Conservation (phyloP, 2,113 vertebrate species). For the Halichoerus grypus region DNA sequence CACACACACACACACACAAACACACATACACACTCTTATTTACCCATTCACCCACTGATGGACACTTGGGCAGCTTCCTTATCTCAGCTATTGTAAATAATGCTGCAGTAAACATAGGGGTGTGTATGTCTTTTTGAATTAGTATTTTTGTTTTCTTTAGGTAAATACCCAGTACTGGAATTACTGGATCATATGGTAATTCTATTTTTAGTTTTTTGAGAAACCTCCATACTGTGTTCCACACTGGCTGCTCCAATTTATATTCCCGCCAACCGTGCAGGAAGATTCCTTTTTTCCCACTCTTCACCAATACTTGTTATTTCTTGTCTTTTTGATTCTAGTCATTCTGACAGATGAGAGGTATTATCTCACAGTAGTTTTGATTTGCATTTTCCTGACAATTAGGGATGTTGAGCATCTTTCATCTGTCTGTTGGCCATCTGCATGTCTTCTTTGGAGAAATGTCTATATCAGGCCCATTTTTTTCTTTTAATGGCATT, state of each 20-base stretch:
- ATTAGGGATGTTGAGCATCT: not conserved
- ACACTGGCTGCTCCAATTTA: not conserved
- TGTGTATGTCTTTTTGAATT: not conserved
- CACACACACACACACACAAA: not conserved
- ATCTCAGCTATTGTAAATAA: not conserved
- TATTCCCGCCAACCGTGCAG: not conserved
- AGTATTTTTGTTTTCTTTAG: not conserved
- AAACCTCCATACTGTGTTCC: not conserved
- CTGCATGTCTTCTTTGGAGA: not conserved
- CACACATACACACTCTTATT: not conserved
- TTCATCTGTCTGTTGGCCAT: not conserved
- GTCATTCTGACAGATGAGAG: not conserved
- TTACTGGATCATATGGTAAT: not conserved
- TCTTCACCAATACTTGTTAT: not conserved
- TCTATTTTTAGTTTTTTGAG: not conserved
- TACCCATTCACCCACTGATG: not conserved
- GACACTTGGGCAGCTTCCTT: not conserved
- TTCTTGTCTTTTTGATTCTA: not conserved
- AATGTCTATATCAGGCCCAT: not conserved
- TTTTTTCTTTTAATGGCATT: not conserved
- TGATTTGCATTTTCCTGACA: not conserved
- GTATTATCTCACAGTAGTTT: not conserved
- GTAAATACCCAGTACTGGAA: not conserved
- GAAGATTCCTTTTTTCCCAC: not conserved
- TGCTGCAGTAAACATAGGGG: not conserved